phyloP scores from a whole-genome alignment of 1,140 invertebrate species.

The Hypsibius dujardini region DNA sequence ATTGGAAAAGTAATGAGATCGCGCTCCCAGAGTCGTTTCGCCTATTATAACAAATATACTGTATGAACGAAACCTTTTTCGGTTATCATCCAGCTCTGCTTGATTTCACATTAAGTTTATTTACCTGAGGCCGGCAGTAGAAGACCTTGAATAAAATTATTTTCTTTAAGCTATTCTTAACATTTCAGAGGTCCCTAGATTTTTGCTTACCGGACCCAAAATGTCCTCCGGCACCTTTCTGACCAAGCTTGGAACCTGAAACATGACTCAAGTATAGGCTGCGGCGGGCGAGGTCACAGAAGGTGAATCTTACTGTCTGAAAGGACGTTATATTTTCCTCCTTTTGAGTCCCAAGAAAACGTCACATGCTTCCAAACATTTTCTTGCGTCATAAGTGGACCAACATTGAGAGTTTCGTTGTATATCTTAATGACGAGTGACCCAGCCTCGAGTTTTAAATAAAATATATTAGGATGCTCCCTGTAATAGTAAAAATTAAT shows the following conservation, averaged over 20 bases:
- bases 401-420: constrained; percentile 3
- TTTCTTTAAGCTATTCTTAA: too few relatives aligned
- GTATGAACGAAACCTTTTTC: too few relatives aligned
- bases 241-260: background rate
- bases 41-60: too few relatives aligned
- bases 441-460: background rate
- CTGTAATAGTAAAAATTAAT: background rate
- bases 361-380: background rate
- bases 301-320: background rate
- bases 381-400: background rate
- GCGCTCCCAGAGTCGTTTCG: background rate
- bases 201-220: constrained; percentile 1
- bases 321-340: background rate
- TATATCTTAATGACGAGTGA: background rate
- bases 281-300: background rate
- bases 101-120: too few relatives aligned
- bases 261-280: background rate
- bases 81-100: too few relatives aligned
- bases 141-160: too few relatives aligned
- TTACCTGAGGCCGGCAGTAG: background rate
- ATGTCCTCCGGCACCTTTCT: background rate
- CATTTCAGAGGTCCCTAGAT: too few relatives aligned
- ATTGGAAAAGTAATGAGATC: background rate
- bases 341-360: constrained; percentile 5
- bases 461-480: background rate